Percentiles rank a stretch among this genome's conserved stretches.
Conservation (phyloP, 2,113 vertebrate species). For the Malurus alboscapulatus region DNA sequence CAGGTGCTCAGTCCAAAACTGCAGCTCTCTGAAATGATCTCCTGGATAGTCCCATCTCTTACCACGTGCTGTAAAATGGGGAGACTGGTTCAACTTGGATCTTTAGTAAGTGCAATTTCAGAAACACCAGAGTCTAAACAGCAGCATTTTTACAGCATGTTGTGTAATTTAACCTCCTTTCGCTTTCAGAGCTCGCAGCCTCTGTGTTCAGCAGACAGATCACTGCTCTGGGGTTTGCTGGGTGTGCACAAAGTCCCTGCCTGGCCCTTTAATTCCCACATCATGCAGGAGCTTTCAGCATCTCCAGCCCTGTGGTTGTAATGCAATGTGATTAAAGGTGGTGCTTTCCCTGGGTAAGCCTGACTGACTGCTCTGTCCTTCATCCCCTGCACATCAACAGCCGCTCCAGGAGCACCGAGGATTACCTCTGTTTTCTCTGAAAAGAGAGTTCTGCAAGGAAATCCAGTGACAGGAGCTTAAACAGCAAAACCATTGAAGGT, state of each 20-base stretch:
- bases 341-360: conserved; percentile 1
- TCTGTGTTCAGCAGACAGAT: background rate
- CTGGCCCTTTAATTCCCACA: conserved; percentile 43
- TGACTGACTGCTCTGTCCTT: conserved; percentile 40
- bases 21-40: background rate
- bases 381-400: background rate
- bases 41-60: background rate
- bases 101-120: background rate
- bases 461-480: background rate
- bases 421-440: background rate
- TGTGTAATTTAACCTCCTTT: background rate
- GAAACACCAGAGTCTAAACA: background rate
- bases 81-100: background rate
- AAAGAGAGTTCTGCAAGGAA: background rate
- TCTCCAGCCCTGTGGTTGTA: background rate
- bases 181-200: background rate
- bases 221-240: background rate
- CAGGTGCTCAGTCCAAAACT: background rate
- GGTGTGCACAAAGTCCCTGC: background rate
- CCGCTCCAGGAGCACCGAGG: background rate
- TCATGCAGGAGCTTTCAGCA: background rate
- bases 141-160: background rate
- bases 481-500: background rate
- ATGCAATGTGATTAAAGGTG: conserved; percentile 45
- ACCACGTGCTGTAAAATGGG: background rate